Evolutionary conservation across 2,888 invertebrate genomes (phyloP), one percentile per base, ranked within the genome.

Genomic region (Parasteatoda lunata): DNA sequence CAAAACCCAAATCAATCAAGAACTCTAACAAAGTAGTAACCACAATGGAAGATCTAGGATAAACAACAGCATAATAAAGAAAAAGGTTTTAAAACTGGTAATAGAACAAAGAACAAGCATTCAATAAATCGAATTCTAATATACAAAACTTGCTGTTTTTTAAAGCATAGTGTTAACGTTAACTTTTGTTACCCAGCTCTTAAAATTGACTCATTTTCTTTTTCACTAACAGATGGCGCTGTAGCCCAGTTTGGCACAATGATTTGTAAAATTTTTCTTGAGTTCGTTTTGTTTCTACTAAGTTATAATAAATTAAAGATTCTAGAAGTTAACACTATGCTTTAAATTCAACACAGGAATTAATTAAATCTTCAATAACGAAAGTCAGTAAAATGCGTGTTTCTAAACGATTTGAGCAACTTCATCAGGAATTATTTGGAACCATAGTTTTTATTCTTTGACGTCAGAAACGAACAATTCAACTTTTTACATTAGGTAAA

Each of bases 11-110:
- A 59, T 68, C 47, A 59, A 69, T 69, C 71, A 54, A 64, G n/a
- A 77, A 69, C 45, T 64, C 72, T 68, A 84, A 77, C 77, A 72
- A 47, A 77, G 45, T 30, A 68, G 48, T 70, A 79, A 70, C 75
- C 71, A 80, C 76, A 86, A 54, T 86, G 85, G 85, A 86, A 86
- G 85, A 81, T 69, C 80, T 80, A 76, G 85, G 85, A 86, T 80
- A 86, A 75, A 65, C 68, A 86, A 86, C 80, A 86, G 45, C 77
- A 51, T 68, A 48, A 80, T 75, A 71, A 86, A 86, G 30, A 66
- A 86, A 86, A 76, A 30, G 30, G 30, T 30, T 70, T 68, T n/a
- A 69, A 64, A 70, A 72, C 30, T 59, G 71, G 47, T 80, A 65
- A 65, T 71, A 71, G 64, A 80, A 80, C 75, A 80, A 70, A 71